Percentiles rank a stretch among this genome's conserved stretches.
Conservation (phyloP, 2,888 invertebrate genomes). For the Acanthopleura granulata region DNA sequence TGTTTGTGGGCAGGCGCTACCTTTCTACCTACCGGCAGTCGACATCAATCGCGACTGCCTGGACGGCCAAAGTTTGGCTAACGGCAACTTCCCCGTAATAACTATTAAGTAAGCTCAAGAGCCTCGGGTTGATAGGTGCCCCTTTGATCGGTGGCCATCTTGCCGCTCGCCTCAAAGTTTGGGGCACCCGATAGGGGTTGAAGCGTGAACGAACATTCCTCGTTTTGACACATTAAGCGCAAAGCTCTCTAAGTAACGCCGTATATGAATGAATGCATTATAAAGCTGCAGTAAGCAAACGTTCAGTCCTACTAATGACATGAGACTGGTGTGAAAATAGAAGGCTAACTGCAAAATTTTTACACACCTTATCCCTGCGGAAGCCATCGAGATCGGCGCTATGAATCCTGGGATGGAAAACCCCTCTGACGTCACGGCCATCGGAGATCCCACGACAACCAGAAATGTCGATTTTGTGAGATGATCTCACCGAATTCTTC, state of each 20-base stretch:
- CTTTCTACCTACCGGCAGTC: too few species aligned
- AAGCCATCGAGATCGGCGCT: conserved; percentile 41
- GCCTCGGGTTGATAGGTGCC: too few species aligned
- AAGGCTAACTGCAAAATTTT: conserved; percentile 11
- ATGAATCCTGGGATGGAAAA: conserved; percentile 44
- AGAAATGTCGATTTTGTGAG: not conserved
- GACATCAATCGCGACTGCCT: too few species aligned
- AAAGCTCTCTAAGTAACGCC: too few species aligned
- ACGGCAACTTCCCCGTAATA: too few species aligned
- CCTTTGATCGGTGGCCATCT: too few species aligned
- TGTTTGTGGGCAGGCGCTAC: too few species aligned
- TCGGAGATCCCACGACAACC: not conserved
- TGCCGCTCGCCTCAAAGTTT: not conserved
- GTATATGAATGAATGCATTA: not conserved
- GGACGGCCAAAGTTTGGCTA: too few species aligned
- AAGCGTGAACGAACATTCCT: not conserved
- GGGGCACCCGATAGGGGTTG: conserved; percentile 17
- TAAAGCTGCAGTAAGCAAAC: not conserved
- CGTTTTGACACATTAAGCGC: too few species aligned
- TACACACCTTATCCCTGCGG: conserved; percentile 23
- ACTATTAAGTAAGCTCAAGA: too few species aligned
- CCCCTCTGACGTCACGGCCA: conserved; percentile 30
- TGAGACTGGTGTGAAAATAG: not conserved
- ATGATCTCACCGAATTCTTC: too few species aligned
- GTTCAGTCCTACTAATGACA: not conserved